phyloP scores from a whole-genome alignment of 2,888 invertebrate genomes.

The Amaurobius ferox region DNA sequence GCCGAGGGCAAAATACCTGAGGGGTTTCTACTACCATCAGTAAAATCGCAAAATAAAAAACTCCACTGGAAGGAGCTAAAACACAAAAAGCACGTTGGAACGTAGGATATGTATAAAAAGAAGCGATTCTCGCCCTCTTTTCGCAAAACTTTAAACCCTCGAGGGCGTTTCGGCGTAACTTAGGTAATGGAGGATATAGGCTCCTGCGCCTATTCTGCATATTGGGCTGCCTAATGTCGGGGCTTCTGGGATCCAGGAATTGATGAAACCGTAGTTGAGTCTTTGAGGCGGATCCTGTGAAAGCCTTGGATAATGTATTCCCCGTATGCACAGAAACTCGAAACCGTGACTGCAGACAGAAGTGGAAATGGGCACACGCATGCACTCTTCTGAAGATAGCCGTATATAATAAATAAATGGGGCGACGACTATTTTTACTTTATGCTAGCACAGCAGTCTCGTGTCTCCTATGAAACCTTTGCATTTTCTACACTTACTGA shows the following conservation, averaged over 20 bases:
- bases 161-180: slow-evolving; percentile 62
- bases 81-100: slow-evolving; percentile 52
- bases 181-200: slow-evolving; percentile 68
- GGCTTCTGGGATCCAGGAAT: slow-evolving; percentile 36
- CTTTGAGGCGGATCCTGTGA: slow-evolving; percentile 9
- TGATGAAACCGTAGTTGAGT: slow-evolving; percentile 63
- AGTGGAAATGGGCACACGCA: not conserved
- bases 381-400: too few relatives aligned
- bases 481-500: too few relatives aligned
- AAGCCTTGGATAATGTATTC: slow-evolving; percentile 60
- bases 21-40: slow-evolving; percentile 39
- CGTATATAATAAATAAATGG: too few relatives aligned
- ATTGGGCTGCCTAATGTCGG: slow-evolving; percentile 36
- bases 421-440: too few relatives aligned
- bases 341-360: not conserved
- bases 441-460: too few relatives aligned
- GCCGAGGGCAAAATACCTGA: slow-evolving; percentile 56
- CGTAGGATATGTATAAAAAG: slow-evolving; percentile 59
- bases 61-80: slow-evolving; percentile 27
- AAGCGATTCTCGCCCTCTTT: slow-evolving; percentile 44
- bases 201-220: slow-evolving; percentile 60
- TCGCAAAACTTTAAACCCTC: slow-evolving; percentile 62
- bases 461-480: too few relatives aligned
- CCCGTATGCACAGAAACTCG: not conserved
- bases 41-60: slow-evolving; percentile 27